Base-by-base conservation (phyloP, 2,888 invertebrate genomes). In the Synanthedon myopaeformis region DNA sequence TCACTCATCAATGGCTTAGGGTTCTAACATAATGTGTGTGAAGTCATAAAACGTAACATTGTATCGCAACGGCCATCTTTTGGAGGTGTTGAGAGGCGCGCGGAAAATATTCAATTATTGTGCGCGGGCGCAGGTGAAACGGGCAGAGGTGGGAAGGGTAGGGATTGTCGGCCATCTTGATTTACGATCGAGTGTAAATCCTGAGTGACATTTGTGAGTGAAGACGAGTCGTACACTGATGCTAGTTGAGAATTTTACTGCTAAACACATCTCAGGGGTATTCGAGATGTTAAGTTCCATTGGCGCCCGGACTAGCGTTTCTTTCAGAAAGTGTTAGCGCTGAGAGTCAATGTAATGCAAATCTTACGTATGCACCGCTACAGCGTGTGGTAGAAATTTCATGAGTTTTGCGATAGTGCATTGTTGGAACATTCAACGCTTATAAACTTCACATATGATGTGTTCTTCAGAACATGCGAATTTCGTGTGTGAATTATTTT, bases 51-150 rank as follows among this genome's bases (percentile, higher is more conserved):
- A 77, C 58, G 72, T 77, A 79, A 87, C 87, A 84, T 82, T 87
- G 87, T 87, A 85, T 71, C 63, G 63, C 68, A 69, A 72, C 69
- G 72, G 67, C 70, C 73, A 62, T 74, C 70, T 74, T 58, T 69
- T 57, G 73, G 70, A 87, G 86, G 87, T 87, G 87, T 87, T 86
- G 87, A 86, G 85, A 81, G 83, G 72, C 72, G 66, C 66, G 79
- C 83, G 82, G 80, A 83, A 79, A 85, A 86, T 87, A 87, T 87
- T 87, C 87, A 87, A 87, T 87, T 87, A 85, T 81, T 70, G 71
- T 76, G 82, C 81, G 69, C 82, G 65, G 76, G 76, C 83, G 82
- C 86, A 83, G 79, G 79, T 80, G 74, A 72, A 35, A 6, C 35
- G 76, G 59, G 57, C 63, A 62, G 65, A 61, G 65, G 70, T 64